Conservation (phyloP, 37 sponge, comb jelly and placozoan species). For the Beroe forskalii region DNA sequence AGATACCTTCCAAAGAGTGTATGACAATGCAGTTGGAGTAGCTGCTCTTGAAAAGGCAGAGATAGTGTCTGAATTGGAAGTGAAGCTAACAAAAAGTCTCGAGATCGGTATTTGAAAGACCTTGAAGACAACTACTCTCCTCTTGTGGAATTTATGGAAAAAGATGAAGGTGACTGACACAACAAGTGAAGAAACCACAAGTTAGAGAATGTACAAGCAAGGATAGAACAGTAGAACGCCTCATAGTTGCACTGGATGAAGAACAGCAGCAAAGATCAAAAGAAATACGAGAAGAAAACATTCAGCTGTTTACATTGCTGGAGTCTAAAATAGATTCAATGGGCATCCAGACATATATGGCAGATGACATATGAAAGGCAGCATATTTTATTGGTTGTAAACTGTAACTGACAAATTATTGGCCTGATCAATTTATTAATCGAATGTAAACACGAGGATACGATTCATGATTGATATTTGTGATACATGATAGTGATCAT, state of each 20-base stretch:
- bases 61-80: conserved; percentile 33
- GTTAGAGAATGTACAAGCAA: not conserved
- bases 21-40: conserved; percentile 58
- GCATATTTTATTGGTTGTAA: too few relatives aligned
- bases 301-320: not conserved
- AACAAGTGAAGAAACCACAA: conserved; percentile 12
- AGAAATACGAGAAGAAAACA: not conserved
- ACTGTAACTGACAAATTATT: too few relatives aligned
- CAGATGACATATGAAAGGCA: too few relatives aligned
- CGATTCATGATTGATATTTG: too few relatives aligned
- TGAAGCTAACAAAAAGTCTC: conserved; percentile 44
- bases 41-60: conserved; percentile 62
- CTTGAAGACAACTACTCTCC: conserved; percentile 60
- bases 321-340: not conserved
- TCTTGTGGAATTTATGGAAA: conserved; percentile 11
- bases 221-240: not conserved
- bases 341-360: too few relatives aligned
- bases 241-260: not conserved
- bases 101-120: conserved; percentile 42
- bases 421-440: too few relatives aligned
- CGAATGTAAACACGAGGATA: too few relatives aligned
- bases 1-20: conserved; percentile 53
- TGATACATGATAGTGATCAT: too few relatives aligned
- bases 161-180: not conserved
- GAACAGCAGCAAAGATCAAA: not conserved